These are phyloP conservation scores for Schlechtendalia chinensis DNA, from an alignment of 1,140 invertebrate species.

Conservation along the genomic window DNA sequence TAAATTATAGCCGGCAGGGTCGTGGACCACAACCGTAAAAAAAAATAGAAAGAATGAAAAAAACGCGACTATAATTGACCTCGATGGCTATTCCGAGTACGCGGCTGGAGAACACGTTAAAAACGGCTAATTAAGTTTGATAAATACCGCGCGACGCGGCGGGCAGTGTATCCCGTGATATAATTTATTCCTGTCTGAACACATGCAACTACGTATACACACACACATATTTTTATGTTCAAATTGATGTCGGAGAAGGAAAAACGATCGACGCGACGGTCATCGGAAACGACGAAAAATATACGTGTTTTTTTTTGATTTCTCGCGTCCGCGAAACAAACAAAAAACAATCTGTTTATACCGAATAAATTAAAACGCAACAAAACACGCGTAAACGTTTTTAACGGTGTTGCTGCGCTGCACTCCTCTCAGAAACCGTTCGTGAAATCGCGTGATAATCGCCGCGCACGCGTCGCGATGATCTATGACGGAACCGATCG, in stretches of 20 bases:
- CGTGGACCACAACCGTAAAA: not conserved
- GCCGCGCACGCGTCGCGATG: no score
- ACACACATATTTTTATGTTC: not conserved
- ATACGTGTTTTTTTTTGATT: no score
- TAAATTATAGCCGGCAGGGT: not conserved
- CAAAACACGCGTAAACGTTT: no score
- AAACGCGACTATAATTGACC: constrained; percentile 12
- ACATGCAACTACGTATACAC: not conserved
- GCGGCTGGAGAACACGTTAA: not conserved
- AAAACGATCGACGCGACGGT: no score
- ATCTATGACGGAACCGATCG: no score
- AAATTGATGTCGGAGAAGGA: not conserved
- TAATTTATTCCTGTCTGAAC: constrained; percentile 15
- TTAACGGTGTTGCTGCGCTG: no score
- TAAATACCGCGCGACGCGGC: constrained; percentile 1
- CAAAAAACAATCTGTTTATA: no score
- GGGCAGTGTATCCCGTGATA: not conserved
- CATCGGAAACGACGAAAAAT: no score
- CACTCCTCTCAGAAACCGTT: no score
- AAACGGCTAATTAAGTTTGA: constrained; percentile 40
- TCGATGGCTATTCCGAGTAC: not conserved
- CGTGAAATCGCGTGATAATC: no score
- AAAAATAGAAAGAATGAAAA: not conserved
- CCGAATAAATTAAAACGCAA: no score
- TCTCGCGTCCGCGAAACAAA: no score